Base-by-base conservation (phyloP, 2,113 vertebrate genomes). In the Carlito syrichta region DNA sequence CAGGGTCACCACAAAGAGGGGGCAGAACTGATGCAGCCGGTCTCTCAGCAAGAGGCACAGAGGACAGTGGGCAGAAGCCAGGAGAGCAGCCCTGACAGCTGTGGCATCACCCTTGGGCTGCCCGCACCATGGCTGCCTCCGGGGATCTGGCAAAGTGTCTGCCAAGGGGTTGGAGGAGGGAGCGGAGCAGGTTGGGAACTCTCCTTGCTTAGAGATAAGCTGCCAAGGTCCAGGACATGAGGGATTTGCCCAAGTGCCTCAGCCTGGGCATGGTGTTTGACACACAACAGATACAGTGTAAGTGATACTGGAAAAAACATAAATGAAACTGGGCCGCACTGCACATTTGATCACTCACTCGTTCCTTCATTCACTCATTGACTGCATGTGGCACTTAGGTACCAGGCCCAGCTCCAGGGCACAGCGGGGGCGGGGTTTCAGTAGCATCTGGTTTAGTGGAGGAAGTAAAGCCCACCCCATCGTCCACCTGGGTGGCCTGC, bases 401-500 rank as follows among this genome's bases (percentile, higher is more conserved):
- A 9, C 20, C 76, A 87, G 45, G 56, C 8, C 66, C 23, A 12
- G 38, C 60, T 62, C n/a, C 14, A 14, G 62, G 32, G 38, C 3
- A 30, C 19, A 32, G 45, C 3, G 3, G 27, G 48, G 56, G 23
- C 0, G 0, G 13, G 38, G 8, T 0, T 17, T 84, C 56, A 23
- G 40, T 6, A 8, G 43, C 1, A 20, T 19, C 32, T 23, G 5
- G 2, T 32, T 32, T n/a, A 76, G 23, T 7, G 48, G 43, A 69
- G 30, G 20, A n/a, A 66, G 66, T 10, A 14, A 68, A 22, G 22
- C 30, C 12, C 0, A n/a, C 0, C 2, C 50, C 14, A 3, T 58
- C 30, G 45, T n/a, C 20, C 13, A 35, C 50, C n/a, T 12, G 11
- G 3, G 5, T 0, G 17, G 85, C 25, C 0, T 0, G 1, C 5